These are phyloP conservation scores for Macrophya annulata DNA, from an alignment of 2,888 invertebrate species.

Conservation along the genomic window DNA sequence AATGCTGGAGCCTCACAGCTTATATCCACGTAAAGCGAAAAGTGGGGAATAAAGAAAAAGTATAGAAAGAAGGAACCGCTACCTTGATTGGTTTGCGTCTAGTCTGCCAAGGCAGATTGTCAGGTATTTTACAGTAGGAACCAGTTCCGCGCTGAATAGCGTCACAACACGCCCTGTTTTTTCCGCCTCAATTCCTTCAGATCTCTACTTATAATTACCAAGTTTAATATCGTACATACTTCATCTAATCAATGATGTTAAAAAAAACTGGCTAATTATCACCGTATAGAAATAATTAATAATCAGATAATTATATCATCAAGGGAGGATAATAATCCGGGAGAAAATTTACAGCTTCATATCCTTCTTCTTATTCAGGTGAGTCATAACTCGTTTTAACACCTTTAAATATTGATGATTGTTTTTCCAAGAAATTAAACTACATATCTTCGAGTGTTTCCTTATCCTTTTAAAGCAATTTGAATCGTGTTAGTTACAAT, in stretches of 20 bases:
- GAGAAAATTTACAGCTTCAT: neutral
- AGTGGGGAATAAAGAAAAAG: slow-evolving; percentile 18
- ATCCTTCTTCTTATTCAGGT: neutral
- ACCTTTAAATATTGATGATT: neutral
- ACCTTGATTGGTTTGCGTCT: slow-evolving; percentile 35
- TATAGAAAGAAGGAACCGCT: slow-evolving; percentile 4
- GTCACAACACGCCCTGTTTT: slow-evolving; percentile 19
- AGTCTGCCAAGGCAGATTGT: neutral
- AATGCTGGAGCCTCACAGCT: neutral
- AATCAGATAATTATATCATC: neutral
- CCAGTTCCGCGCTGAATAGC: slow-evolving; percentile 11
- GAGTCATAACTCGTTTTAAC: neutral
- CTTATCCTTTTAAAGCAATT: neutral
- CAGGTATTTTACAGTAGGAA: neutral
- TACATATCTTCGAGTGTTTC: neutral
- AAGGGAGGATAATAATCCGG: neutral
- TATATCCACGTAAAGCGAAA: neutral
- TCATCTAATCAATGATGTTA: neutral
- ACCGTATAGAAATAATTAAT: neutral
- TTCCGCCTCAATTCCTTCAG: neutral
- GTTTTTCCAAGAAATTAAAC: neutral
- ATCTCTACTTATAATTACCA: neutral
- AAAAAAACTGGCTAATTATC: neutral
- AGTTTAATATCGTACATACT: neutral
- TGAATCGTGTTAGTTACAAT: neutral